Evolutionary conservation across 2,113 vertebrate genomes (phyloP).

Genomic region (Brachyistius frenatus): DNA sequence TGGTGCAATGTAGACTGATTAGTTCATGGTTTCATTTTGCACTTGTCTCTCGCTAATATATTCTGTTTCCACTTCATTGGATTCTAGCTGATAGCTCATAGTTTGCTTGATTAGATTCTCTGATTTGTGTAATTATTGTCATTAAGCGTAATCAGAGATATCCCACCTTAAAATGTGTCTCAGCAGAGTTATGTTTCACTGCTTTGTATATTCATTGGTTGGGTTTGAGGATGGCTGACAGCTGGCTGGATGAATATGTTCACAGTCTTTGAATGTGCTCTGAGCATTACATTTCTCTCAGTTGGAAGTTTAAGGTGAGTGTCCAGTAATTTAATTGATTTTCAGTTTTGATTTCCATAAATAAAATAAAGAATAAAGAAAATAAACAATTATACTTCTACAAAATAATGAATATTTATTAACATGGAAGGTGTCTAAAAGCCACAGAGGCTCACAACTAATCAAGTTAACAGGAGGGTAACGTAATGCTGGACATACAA

Average conservation of each 20-base stretch:
- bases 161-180: constrained; percentile 12
- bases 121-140: constrained; percentile 48
- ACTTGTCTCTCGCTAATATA: not conserved
- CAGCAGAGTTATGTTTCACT: not conserved
- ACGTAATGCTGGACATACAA: too few relatives aligned
- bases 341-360: too few relatives aligned
- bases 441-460: too few relatives aligned
- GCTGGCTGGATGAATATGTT: not conserved
- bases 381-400: too few relatives aligned
- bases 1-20: constrained; percentile 1
- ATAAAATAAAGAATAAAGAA: too few relatives aligned
- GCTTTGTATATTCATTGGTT: not conserved
- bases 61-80: constrained; percentile 30
- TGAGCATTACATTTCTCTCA: too few relatives aligned
- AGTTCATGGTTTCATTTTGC: constrained; percentile 1
- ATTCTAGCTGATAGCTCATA: constrained; percentile 22
- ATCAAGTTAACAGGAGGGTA: too few relatives aligned
- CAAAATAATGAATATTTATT: too few relatives aligned
- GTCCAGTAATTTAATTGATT: too few relatives aligned
- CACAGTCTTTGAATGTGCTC: too few relatives aligned
- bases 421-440: too few relatives aligned
- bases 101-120: constrained; percentile 39
- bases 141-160: constrained; percentile 50
- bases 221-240: not conserved
- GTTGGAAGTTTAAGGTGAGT: too few relatives aligned